Percentiles rank a stretch among this genome's conserved stretches.
These are phyloP conservation scores for Bombus pascuorum DNA, from an alignment of 1,140 invertebrate species.

Conservation along the genomic window DNA sequence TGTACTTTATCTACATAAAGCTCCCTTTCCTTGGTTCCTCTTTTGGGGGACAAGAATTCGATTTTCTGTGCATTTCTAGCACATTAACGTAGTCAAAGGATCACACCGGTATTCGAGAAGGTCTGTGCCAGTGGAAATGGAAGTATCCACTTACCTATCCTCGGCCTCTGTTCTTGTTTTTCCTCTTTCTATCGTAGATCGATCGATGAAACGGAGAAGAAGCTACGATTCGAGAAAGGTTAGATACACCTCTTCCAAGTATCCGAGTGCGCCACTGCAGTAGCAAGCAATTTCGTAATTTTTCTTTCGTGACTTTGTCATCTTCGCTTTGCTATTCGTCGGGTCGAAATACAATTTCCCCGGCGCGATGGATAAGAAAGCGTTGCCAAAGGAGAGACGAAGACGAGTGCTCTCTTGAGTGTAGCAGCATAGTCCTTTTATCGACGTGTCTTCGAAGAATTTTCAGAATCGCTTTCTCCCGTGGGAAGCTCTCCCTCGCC, in stretches of 20 bases:
- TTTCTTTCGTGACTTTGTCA: constrained; percentile 81
- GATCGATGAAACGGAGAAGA: constrained; percentile 27
- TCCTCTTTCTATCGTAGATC: constrained; percentile 61
- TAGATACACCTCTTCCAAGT: constrained; percentile 31
- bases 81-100: constrained; percentile 32
- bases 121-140: constrained; percentile 67
- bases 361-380: constrained; percentile 61
- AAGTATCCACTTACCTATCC: constrained; percentile 76
- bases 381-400: constrained; percentile 26
- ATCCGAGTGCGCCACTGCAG: constrained; percentile 47
- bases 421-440: constrained; percentile 46
- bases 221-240: neutral
- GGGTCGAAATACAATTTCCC: constrained; percentile 80
- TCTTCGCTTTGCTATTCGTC: constrained; percentile 81
- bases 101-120: constrained; percentile 58
- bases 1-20: neutral
- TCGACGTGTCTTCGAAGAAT: constrained; percentile 68
- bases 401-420: constrained; percentile 38
- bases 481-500: constrained; percentile 57
- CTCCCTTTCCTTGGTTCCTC: neutral
- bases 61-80: constrained; percentile 65
- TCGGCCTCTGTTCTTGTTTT: constrained; percentile 35
- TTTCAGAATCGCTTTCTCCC: constrained; percentile 67
- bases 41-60: constrained; percentile 57
- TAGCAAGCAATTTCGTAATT: constrained; percentile 82